phyloP scores from a whole-genome alignment of 2,113 vertebrate genomes.

The Pseudorhombus dupliciocellatus region DNA sequence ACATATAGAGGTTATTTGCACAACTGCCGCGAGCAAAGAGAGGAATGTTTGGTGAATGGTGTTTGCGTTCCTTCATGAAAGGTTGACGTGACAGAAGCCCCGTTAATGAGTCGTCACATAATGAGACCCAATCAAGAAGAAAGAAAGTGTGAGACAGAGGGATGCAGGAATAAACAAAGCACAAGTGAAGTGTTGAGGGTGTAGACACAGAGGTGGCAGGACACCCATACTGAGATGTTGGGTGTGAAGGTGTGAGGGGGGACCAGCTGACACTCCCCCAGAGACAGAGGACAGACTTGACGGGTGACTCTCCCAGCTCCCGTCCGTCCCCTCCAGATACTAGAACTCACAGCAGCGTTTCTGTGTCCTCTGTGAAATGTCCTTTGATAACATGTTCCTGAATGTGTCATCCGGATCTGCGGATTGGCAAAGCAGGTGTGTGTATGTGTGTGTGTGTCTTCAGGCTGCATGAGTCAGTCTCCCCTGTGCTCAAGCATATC shows the following conservation, averaged over 20 bases:
- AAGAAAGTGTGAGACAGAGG: no score
- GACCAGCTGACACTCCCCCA: not conserved
- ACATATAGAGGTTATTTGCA: no score
- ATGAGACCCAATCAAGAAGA: no score
- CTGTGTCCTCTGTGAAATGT: slow-evolving; percentile 43
- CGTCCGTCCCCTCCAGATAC: not conserved
- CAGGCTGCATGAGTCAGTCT: slow-evolving; percentile 59
- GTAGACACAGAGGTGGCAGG: not conserved
- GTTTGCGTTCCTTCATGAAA: not conserved
- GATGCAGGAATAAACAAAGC: not conserved
- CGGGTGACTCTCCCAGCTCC: not conserved
- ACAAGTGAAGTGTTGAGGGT: not conserved
- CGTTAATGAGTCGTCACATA: no score
- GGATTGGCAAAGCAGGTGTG: slow-evolving; percentile 19
- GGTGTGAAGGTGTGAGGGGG: not conserved
- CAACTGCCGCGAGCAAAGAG: no score
- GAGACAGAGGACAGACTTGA: not conserved
- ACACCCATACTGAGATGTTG: not conserved
- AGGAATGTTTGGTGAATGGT: no score
- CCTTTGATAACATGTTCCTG: slow-evolving; percentile 52
- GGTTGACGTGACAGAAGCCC: no score
- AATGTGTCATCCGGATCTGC: slow-evolving; percentile 55
- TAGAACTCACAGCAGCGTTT: slow-evolving; percentile 40
- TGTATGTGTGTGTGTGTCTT: slow-evolving; percentile 16
- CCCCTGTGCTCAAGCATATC: slow-evolving; percentile 31